These are phyloP conservation scores for Nyctereutes procyonoides DNA, from an alignment of 2,113 vertebrate genomes.

Conservation along the genomic window DNA sequence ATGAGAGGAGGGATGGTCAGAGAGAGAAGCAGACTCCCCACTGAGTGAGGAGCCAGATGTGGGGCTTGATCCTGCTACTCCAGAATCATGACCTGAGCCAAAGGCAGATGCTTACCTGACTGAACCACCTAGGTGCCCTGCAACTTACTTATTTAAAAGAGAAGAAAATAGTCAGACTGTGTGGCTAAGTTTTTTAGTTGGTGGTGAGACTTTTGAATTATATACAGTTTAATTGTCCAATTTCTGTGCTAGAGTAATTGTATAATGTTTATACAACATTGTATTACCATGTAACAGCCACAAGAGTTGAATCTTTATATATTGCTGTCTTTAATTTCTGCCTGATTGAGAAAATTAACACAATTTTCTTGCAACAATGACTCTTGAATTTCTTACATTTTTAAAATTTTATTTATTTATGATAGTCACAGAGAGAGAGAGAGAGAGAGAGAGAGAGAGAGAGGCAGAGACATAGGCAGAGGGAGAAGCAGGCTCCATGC, in stretches of 20 bases:
- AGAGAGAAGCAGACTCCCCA: too few species aligned
- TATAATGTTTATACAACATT: slow-evolving; percentile 63
- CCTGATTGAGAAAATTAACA: slow-evolving; percentile 83
- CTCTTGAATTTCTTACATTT: slow-evolving; percentile 79
- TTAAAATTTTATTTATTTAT: too few species aligned
- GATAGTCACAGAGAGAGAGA: too few species aligned
- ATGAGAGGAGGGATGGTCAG: too few species aligned
- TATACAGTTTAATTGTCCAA: slow-evolving; percentile 64
- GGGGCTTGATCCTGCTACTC: too few species aligned
- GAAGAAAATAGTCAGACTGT: slow-evolving; percentile 43
- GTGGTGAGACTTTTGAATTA: slow-evolving; percentile 53
- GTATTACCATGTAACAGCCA: slow-evolving; percentile 62
- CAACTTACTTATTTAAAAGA: slow-evolving; percentile 47
- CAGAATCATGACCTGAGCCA: too few species aligned
- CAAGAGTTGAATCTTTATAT: slow-evolving; percentile 73
- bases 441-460: too few species aligned
- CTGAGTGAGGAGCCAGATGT: too few species aligned
- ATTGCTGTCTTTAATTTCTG: slow-evolving; percentile 82
- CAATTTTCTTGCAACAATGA: slow-evolving; percentile 84
- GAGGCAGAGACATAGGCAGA: too few species aligned
- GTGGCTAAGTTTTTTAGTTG: slow-evolving; percentile 54
- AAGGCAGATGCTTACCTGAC: too few species aligned
- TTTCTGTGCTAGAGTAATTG: slow-evolving; percentile 72
- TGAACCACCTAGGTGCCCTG: too few species aligned
- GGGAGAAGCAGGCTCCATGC: too few species aligned